These are phyloP conservation scores for Hylomyscus alleni DNA, from an alignment of 2,797 vertebrate species.

Conservation along the genomic window DNA sequence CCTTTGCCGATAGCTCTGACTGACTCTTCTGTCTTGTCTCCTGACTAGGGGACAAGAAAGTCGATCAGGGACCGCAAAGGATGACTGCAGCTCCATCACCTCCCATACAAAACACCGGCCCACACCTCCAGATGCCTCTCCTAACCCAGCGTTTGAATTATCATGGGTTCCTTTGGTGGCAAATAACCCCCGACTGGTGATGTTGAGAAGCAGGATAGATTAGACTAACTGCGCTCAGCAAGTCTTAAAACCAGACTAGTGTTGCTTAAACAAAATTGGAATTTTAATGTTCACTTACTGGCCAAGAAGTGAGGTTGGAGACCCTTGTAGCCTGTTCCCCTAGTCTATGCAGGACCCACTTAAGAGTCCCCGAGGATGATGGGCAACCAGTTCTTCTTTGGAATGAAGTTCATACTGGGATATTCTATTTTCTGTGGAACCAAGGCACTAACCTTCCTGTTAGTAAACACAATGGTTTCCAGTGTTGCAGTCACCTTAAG, in stretches of 20 bases:
- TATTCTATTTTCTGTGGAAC: not conserved
- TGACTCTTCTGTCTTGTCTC: not conserved
- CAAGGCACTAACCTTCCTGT: not conserved
- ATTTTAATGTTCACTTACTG: conserved; percentile 33
- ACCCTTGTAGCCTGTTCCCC: not conserved
- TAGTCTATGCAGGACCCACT: not conserved
- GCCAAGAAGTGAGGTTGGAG: not conserved
- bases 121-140: not conserved
- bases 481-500: not conserved
- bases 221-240: not conserved
- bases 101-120: not conserved
- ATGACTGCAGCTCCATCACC: not conserved
- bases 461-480: conserved; percentile 28
- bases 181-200: not conserved
- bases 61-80: not conserved
- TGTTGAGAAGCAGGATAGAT: not conserved
- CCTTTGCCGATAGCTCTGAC: not conserved
- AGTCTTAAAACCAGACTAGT: not conserved
- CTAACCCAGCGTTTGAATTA: not conserved
- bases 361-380: not conserved
- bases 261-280: not conserved
- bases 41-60: not conserved
- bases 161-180: not conserved
- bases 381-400: not conserved
- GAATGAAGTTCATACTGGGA: not conserved